Evolutionary conservation across 2,797 vertebrate genomes (phyloP).

Genomic region (Macrochelys suwanniensis): DNA sequence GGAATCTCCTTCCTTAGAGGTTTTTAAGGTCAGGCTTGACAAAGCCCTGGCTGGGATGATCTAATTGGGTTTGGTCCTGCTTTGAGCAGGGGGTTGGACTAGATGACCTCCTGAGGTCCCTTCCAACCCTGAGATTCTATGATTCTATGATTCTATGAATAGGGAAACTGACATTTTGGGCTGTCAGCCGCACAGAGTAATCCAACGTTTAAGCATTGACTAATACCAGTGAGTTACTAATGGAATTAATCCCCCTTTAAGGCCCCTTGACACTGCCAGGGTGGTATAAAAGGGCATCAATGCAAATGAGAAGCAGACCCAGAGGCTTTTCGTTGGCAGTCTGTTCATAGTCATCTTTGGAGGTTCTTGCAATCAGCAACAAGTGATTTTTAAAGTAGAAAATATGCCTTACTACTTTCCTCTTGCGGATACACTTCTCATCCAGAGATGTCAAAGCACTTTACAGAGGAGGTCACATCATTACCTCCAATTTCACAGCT

Average conservation of each 20-base stretch:
- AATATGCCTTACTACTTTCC: neutral
- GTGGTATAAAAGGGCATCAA: neutral
- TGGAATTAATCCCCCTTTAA: neutral
- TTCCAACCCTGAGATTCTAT: too few species aligned
- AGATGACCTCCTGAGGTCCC: too few species aligned
- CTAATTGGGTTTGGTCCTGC: too few species aligned
- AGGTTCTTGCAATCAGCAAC: neutral
- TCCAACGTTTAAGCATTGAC: neutral
- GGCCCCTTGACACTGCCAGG: too few species aligned
- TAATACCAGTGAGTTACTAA: neutral
- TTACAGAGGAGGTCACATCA: neutral
- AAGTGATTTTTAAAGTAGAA: neutral
- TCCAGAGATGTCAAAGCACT: neutral
- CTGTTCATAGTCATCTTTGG: neutral
- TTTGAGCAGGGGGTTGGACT: too few species aligned
- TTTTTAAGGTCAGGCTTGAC: too few species aligned
- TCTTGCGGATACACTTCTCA: neutral
- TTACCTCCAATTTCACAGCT: neutral
- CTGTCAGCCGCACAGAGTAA: neutral
- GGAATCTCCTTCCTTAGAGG: too few species aligned
- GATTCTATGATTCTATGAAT: too few species aligned
- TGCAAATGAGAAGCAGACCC: neutral
- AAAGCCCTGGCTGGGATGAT: too few species aligned
- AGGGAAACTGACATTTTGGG: neutral
- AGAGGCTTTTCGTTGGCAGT: neutral